Evolutionary conservation across 2,113 vertebrate species (phyloP).

Genomic region (Antigone vipio): DNA sequence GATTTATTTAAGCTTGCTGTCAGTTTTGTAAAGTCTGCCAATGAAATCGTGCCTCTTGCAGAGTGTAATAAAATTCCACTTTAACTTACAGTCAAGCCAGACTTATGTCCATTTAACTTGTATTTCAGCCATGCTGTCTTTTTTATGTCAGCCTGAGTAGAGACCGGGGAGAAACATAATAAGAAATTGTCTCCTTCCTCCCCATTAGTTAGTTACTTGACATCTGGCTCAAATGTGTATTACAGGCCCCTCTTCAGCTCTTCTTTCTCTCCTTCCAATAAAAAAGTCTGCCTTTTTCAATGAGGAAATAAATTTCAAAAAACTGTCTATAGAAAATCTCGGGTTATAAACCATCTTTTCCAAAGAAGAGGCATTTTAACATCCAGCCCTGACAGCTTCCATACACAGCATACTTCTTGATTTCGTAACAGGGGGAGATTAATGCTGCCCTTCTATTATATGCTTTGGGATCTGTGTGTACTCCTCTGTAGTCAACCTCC

Average conservation of each 20-base stretch:
- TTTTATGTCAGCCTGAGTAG: background rate
- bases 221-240: conserved; percentile 1
- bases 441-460: conserved; percentile 51
- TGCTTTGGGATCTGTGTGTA: conserved; percentile 53
- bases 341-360: background rate
- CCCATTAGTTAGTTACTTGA: background rate
- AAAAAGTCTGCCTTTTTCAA: background rate
- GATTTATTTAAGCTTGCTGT: background rate
- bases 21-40: background rate
- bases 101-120: background rate
- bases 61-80: background rate
- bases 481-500: conserved; percentile 47
- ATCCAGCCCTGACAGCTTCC: background rate
- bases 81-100: background rate
- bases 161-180: background rate
- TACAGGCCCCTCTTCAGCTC: background rate
- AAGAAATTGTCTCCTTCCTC: conserved; percentile 22
- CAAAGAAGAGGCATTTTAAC: background rate
- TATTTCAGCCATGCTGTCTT: background rate
- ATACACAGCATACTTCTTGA: background rate
- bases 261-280: background rate
- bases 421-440: conserved; percentile 43
- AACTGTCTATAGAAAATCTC: background rate
- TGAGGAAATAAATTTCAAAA: background rate
- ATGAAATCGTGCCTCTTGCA: background rate